phyloP scores from a whole-genome alignment of 2,888 invertebrate genomes.

The Himalopsyche anomala region DNA sequence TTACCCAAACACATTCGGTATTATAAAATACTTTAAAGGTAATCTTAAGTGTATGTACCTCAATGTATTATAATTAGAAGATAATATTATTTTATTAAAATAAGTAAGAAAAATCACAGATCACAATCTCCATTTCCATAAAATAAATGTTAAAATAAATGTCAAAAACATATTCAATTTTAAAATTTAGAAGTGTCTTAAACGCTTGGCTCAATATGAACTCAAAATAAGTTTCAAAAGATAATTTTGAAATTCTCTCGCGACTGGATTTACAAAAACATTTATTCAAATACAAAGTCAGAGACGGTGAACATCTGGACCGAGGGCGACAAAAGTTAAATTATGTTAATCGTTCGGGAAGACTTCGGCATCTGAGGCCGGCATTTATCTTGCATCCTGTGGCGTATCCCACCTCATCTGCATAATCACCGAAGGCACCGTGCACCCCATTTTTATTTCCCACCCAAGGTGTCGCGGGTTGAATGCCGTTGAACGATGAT shows the following conservation, averaged over 20 bases:
- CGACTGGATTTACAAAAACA: constrained; percentile 33
- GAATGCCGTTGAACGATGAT: constrained; percentile 11
- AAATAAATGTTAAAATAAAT: background rate
- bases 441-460: constrained; percentile 43
- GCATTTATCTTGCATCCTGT: constrained; percentile 64
- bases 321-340: constrained; percentile 64
- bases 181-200: background rate
- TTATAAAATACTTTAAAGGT: no score
- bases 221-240: background rate
- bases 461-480: constrained; percentile 12
- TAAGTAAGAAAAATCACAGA: no score
- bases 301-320: constrained; percentile 38
- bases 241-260: background rate
- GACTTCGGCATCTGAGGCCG: constrained; percentile 64
- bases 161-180: background rate
- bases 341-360: constrained; percentile 64
- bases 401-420: constrained; percentile 64
- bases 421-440: constrained; percentile 62
- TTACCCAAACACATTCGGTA: no score
- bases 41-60: no score
- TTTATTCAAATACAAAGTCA: constrained; percentile 40
- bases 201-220: constrained; percentile 1
- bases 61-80: no score
- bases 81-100: no score
- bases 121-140: background rate